These are phyloP conservation scores for Oxyura jamaicensis DNA, from an alignment of 2,113 vertebrate species.

Conservation along the genomic window DNA sequence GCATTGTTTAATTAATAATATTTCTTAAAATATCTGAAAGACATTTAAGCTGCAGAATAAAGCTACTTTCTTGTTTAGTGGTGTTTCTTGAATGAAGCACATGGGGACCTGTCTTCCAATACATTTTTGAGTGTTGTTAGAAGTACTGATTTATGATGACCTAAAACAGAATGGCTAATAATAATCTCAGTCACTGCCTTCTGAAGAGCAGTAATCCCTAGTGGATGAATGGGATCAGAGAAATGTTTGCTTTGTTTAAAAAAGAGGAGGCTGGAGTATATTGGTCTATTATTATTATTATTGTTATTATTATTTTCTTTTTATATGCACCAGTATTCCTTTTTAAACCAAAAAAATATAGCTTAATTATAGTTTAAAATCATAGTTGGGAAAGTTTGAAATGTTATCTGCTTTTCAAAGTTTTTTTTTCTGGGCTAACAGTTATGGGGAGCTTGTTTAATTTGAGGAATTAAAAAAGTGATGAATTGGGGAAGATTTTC, in stretches of 20 bases:
- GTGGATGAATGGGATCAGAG: background rate
- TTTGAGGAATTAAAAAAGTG: background rate
- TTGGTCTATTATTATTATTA: no score
- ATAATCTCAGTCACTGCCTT: background rate
- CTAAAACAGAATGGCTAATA: background rate
- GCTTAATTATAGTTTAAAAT: background rate
- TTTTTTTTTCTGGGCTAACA: background rate
- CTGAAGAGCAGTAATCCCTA: background rate
- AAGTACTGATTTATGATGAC: background rate
- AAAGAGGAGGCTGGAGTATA: no score
- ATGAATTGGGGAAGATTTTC: background rate
- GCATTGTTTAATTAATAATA: background rate
- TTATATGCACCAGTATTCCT: background rate
- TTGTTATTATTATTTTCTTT: no score
- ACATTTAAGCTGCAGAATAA: background rate
- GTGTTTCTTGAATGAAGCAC: background rate
- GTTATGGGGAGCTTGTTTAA: background rate
- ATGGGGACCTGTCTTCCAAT: background rate
- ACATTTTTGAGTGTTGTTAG: background rate
- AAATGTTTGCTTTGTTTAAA: background rate
- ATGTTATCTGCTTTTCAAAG: background rate
- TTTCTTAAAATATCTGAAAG: background rate
- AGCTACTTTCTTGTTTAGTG: background rate
- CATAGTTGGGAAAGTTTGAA: background rate
- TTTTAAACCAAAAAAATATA: background rate